A percentile compares a stretch with the other conserved stretches of the same genome.
phyloP scores from a whole-genome alignment of 1,140 invertebrate species.

The Caenorhabditis inopinata region DNA sequence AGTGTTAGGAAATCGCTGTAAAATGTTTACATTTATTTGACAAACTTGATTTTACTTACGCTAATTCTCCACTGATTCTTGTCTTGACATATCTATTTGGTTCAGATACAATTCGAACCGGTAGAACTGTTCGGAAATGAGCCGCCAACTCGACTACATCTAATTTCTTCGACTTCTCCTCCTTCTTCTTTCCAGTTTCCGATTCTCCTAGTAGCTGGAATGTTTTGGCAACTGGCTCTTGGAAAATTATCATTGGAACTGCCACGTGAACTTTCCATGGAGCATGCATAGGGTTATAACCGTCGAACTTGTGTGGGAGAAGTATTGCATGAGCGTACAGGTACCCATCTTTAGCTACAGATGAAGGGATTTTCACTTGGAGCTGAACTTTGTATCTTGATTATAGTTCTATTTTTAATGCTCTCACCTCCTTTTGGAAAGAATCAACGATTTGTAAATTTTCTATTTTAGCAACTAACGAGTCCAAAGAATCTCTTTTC shows the following conservation, averaged over 20 bases:
- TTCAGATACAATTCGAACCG: slow-evolving; percentile 41
- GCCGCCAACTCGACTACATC: not conserved
- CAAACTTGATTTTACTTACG: not conserved
- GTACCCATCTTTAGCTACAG: slow-evolving; percentile 41
- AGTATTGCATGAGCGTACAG: slow-evolving; percentile 40
- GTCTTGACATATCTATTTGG: not conserved
- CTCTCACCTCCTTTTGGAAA: slow-evolving; percentile 29
- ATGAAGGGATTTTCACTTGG: slow-evolving; percentile 8
- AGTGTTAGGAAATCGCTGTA: slow-evolving; percentile 3
- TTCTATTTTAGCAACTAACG: not conserved
- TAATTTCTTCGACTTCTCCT: not conserved
- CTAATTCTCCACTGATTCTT: not conserved
- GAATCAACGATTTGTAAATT: slow-evolving; percentile 35
- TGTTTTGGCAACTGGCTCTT: slow-evolving; percentile 48
- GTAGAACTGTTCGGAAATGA: slow-evolving; percentile 33
- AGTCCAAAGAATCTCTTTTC: not conserved
- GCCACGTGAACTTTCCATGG: slow-evolving; percentile 44
- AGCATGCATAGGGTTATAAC: slow-evolving; percentile 40
- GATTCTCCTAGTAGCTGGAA: slow-evolving; percentile 51
- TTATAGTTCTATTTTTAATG: not conserved
- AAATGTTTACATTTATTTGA: not conserved
- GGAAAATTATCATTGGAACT: slow-evolving; percentile 43
- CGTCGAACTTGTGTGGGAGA: slow-evolving; percentile 29
- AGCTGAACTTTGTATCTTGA: slow-evolving; percentile 4
- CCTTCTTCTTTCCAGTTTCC: slow-evolving; percentile 17